These are phyloP conservation scores for Calliopum simillimum DNA, from an alignment of 2,888 invertebrate genomes.

Conservation along the genomic window DNA sequence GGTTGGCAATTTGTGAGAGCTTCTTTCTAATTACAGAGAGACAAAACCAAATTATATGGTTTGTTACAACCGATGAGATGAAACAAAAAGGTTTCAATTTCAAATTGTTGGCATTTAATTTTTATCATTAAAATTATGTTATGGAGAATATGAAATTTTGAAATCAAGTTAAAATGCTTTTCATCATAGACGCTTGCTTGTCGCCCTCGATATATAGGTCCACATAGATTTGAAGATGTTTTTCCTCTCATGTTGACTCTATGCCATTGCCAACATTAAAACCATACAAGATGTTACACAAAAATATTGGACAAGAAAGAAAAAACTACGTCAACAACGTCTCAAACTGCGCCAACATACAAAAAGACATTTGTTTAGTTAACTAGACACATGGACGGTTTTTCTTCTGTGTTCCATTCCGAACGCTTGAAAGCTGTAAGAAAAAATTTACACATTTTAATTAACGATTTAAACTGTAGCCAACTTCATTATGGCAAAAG, in stretches of 20 bases:
- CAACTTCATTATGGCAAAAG: slow-evolving; percentile 12
- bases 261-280: too few species aligned
- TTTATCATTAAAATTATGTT: slow-evolving; percentile 20
- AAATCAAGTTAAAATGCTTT: slow-evolving; percentile 4
- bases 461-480: slow-evolving; percentile 30
- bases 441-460: slow-evolving; percentile 35
- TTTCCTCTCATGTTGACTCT: background rate
- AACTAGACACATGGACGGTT: too few species aligned
- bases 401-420: slow-evolving; percentile 41
- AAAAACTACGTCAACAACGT: too few species aligned
- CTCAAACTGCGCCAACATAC: too few species aligned
- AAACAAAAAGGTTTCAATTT: slow-evolving; percentile 33
- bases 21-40: slow-evolving; percentile 36
- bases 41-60: slow-evolving; percentile 26
- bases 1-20: slow-evolving; percentile 27
- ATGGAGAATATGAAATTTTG: slow-evolving; percentile 1
- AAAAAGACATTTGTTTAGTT: too few species aligned
- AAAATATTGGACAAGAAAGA: too few species aligned
- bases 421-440: slow-evolving; percentile 40
- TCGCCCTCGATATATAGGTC: background rate
- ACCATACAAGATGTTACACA: too few species aligned
- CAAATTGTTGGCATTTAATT: slow-evolving; percentile 6
- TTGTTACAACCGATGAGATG: slow-evolving; percentile 20
- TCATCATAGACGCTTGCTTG: too few species aligned
- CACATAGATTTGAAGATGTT: background rate